These are phyloP conservation scores for Triops longicaudatus DNA, from an alignment of 1,140 invertebrate genomes.

Conservation along the genomic window DNA sequence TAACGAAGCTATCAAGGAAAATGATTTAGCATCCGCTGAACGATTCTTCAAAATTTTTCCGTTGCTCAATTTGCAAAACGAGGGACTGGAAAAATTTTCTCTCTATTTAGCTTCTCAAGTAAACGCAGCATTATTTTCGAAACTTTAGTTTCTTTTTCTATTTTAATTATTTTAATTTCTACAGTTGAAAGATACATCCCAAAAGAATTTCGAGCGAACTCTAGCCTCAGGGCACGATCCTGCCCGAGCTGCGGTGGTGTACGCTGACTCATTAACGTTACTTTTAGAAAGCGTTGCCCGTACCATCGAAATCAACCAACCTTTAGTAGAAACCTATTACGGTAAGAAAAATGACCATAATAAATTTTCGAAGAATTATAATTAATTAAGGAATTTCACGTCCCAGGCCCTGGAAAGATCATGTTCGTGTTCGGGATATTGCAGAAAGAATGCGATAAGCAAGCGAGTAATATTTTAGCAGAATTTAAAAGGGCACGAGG, in stretches of 20 bases:
- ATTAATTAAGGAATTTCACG: constrained; percentile 21
- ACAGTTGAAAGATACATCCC: constrained; percentile 57
- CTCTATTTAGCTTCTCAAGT: constrained; percentile 56
- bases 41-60: constrained; percentile 98
- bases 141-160: neutral
- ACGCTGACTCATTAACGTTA: constrained; percentile 69
- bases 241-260: constrained; percentile 63
- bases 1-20: constrained; percentile 79
- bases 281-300: constrained; percentile 84
- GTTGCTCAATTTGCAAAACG: constrained; percentile 79
- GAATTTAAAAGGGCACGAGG: constrained; percentile 68
- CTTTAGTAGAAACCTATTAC: constrained; percentile 89
- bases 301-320: constrained; percentile 82
- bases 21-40: constrained; percentile 86
- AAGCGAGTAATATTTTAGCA: constrained; percentile 56
- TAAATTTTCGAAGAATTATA: neutral
- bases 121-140: neutral
- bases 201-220: constrained; percentile 55
- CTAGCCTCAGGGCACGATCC: constrained; percentile 47
- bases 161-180: constrained; percentile 29
- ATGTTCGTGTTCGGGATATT: constrained; percentile 59
- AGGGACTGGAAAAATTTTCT: constrained; percentile 87
- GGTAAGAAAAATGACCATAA: constrained; percentile 44
- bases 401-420: constrained; percentile 57
- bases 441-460: constrained; percentile 79